Base-by-base conservation (phyloP, 2,888 invertebrate genomes). In the Pterobdella sp. region DNA sequence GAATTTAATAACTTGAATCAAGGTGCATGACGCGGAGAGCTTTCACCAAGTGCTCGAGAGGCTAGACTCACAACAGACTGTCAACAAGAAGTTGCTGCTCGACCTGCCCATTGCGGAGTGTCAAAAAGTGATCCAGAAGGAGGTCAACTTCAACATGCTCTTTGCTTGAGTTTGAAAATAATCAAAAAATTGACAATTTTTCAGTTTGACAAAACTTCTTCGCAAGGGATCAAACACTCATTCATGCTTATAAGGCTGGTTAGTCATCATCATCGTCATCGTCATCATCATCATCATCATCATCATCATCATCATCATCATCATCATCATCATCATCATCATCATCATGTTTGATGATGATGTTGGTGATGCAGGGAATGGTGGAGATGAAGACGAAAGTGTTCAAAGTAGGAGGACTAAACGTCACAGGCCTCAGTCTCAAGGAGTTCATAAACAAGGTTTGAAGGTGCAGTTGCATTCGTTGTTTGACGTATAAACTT, bases 31-130 rank as follows among this genome's bases (percentile, higher is more conserved):
- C 69, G 76, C 77, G 0, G 63, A 72, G 1, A 77, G 77, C n/a
- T 79, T 79, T 60, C 76, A 75, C 29, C 66, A 74, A 0, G 77
- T 77, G 56, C 74, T 81, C 4, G 75, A 76, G 42, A 75, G 76
- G 3, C 49, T 78, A 0, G 79, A 79, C 37, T 26, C 56, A 2
- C 65, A 64, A 14, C 37, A 73, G 36, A 49, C 70, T 3, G 74
- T 68, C 63, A 72, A 77, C 69, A 76, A 77, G 52, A 67, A 72
- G 31, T 63, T 77, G 42, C 66, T 77, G 29, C 76, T 77, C n/a
- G 77, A 77, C 69, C 68, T 77, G 29, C 73, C 75, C n/a, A 76
- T 75, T 18, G 32, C 22, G 22, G 73, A 74, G n/a, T 74, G 74
- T 36, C 74, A 77, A 65, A 49, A 69, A 32, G 72, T 77, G 10